Evolutionary conservation across 2,113 vertebrate genomes (phyloP), one percentile per base, ranked within the genome.

Genomic region (Tetrax tetrax): DNA sequence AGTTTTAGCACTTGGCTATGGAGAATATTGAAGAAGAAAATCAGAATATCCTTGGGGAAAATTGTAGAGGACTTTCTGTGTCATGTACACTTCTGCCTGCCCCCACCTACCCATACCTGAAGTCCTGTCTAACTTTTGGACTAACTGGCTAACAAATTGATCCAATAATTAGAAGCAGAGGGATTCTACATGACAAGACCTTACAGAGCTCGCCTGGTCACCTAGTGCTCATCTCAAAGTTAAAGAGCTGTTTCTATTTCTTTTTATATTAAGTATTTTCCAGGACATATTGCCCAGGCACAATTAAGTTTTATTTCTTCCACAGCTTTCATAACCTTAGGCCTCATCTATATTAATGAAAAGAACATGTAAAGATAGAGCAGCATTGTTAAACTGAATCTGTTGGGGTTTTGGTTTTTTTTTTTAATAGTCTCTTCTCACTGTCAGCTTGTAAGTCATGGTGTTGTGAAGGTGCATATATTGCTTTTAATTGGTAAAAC

Each of bases 291-390:
- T 93, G 17, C 51, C 82, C 37, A 65, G 41, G 20, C 64, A 38
- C 57, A 89, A 68, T 95, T 94, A 96, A 84, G 72, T 50, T 84
- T 64, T 82, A 51, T 12, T 92, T 93, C 61, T 92, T 68, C 61
- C 51, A 78, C 72, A 91, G 60, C 60, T 93, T 94, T 74, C 38
- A 24, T 92, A 76, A 96, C 75, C 93, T 96, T 72, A 56, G 78
- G 22, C 72, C 64, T 95, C 92, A 81, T 91, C 72, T 92, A 27
- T 96, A 95, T 97, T 98, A 97, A 97, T 92, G 96, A 97, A 50
- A 85, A 75, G 33, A 68, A 64, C 4, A 3, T 81, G 64, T 89
- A 91, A 87, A 50, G 56, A 57, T 65, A 61, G 33, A 87, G 79
- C 71, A 83, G 33, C 50, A 45, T 86, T 90, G 28, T 94, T 95